Conservation (phyloP, 2,797 vertebrate species). For the Rhynchonycteris naso region DNA sequence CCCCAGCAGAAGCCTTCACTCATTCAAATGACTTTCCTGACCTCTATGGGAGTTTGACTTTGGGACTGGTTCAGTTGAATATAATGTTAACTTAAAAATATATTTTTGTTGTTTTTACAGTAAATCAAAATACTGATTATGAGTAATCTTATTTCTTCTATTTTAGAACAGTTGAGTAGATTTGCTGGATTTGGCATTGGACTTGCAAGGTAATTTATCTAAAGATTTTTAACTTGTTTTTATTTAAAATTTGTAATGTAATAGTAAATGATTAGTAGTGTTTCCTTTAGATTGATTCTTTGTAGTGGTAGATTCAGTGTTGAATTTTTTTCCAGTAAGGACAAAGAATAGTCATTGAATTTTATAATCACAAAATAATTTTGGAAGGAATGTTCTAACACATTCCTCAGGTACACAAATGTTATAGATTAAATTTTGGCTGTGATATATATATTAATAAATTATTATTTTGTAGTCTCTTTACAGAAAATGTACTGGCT, state of each 20-base stretch:
- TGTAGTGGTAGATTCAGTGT: conserved; percentile 25
- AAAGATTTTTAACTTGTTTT: background rate
- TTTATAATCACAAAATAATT: conserved; percentile 55
- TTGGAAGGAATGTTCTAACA: background rate
- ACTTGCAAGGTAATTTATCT: conserved; percentile 92
- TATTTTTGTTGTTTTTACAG: background rate
- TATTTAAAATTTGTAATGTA: conserved; percentile 42
- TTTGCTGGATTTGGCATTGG: conserved; percentile 98
- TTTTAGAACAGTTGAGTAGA: conserved; percentile 95
- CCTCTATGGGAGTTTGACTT: background rate
- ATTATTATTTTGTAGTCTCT: conserved; percentile 89
- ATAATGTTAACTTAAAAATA: background rate
- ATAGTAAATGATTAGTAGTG: background rate
- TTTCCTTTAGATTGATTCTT: conserved; percentile 47
- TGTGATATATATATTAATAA: background rate
- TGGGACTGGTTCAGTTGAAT: background rate
- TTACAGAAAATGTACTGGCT: conserved; percentile 98
- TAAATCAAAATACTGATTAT: conserved; percentile 61
- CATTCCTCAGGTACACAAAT: background rate
- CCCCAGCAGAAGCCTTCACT: background rate
- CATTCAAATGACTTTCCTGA: background rate
- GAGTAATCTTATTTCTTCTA: conserved; percentile 74
- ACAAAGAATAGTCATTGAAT: background rate
- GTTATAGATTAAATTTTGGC: conserved; percentile 23
- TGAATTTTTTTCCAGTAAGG: conserved; percentile 21